These are phyloP conservation scores for Sander lucioperca DNA, from an alignment of 2,113 vertebrate genomes.

Conservation along the genomic window DNA sequence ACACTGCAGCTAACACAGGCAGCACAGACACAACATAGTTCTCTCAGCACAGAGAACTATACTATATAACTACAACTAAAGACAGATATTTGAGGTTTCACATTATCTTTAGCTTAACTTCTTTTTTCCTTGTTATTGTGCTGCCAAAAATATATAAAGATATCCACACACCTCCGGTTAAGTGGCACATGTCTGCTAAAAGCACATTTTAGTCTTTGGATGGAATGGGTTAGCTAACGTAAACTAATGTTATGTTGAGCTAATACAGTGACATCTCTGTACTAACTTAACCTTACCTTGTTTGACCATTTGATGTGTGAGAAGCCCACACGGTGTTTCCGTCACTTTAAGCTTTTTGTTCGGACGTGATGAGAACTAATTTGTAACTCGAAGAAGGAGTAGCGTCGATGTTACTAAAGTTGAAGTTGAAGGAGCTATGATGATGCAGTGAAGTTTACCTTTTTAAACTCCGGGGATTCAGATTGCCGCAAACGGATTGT, in stretches of 20 bases:
- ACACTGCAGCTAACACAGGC: not conserved
- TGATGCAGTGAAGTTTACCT: not conserved
- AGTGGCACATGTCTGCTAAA: not conserved
- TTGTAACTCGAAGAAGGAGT: fast-evolving
- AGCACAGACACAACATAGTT: not conserved
- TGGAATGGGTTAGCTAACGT: not conserved
- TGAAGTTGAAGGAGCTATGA: not conserved
- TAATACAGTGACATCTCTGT: not conserved
- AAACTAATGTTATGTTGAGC: too few species aligned
- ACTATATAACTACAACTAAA: too few species aligned
- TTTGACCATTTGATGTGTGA: not conserved
- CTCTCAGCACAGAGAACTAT: not conserved
- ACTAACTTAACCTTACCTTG: constrained; percentile 28
- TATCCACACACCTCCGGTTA: not conserved
- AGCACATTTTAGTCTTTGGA: not conserved
- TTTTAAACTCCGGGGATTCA: constrained; percentile 22
- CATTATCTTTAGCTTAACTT: not conserved
- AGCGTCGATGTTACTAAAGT: fast-evolving
- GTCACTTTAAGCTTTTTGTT: not conserved
- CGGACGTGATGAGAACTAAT: fast-evolving
- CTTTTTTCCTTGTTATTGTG: not conserved
- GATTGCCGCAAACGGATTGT: constrained; percentile 11
- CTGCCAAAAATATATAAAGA: not conserved
- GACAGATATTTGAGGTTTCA: not conserved
- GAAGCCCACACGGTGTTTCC: not conserved